Evolutionary conservation across 2,888 invertebrate species (phyloP), one percentile per base, ranked within the genome.

Genomic region (Bibio marci): DNA sequence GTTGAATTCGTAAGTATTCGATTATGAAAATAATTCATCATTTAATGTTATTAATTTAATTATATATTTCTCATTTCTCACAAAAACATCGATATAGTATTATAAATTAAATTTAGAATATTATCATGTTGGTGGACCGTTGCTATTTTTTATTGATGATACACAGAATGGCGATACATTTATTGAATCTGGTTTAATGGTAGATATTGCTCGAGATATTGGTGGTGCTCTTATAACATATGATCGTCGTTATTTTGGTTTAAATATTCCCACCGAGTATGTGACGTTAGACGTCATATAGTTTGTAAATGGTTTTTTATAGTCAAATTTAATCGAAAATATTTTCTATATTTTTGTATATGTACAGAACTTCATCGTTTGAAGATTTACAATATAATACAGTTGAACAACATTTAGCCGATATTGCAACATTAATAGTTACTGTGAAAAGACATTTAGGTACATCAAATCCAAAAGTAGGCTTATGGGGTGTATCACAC

Each of bases 81-180:
- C 4, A 22, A 22, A 6, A 22, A 22, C 4, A 22, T 7, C 10
- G 12, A 30, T 13, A 31, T 10, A 33, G 52, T 43, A 51, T 31
- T 53, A 49, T 37, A 38, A 47, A 14, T 30, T 41, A 22, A 50
- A 50, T 34, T 38, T 42, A n/a, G 46, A 48, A 40, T 47, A 47
- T 32, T 51, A 46, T 39, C n/a, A 35, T 37, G 32, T 38, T 10
- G 47, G 47, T 22, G 57, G 60, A 25, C 43, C 43, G 14, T 35
- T 43, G n/a, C 40, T 35, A 17, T 38, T 43, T 15, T 43, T 35
- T 11, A n/a, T 39, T 13, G 37, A 38, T n/a, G 25, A 28, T 13
- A 28, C n/a, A 6, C 34, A 41, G 13, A 26, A 28, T 27, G 22
- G 32, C n/a, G 34, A 34, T 14, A 12, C n/a, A 19, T 40, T 18